phyloP scores from a whole-genome alignment of 2,113 vertebrate species.

The Larimichthys polyactis region DNA sequence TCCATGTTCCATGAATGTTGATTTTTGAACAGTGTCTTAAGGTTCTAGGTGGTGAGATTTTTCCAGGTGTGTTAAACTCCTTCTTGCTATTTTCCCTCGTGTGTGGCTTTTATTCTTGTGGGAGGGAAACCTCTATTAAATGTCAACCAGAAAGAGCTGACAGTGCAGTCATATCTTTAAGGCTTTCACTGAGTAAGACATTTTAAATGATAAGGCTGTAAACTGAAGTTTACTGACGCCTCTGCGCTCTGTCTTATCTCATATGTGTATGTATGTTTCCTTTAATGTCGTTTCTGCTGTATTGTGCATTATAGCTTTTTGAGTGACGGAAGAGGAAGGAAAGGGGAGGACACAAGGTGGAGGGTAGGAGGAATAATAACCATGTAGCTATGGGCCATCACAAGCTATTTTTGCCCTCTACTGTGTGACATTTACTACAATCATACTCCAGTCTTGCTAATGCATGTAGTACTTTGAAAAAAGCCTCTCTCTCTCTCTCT shows the following conservation, averaged over 20 bases:
- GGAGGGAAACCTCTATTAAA: slow-evolving; percentile 55
- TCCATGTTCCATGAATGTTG: too few relatives aligned
- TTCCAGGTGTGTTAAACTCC: slow-evolving; percentile 2
- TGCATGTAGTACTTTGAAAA: slow-evolving; percentile 12
- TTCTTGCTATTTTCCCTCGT: slow-evolving; percentile 24
- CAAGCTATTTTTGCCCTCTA: slow-evolving; percentile 22
- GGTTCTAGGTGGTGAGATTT: neutral
- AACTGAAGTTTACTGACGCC: slow-evolving; percentile 26
- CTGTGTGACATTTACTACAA: slow-evolving; percentile 51
- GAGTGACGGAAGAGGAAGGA: slow-evolving; percentile 25
- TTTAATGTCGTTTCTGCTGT: slow-evolving; percentile 28
- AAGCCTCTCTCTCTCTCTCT: neutral
- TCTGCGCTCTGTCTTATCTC: neutral
- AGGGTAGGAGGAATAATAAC: slow-evolving; percentile 29
- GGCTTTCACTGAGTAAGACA: slow-evolving; percentile 26
- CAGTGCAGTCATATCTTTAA: slow-evolving; percentile 21
- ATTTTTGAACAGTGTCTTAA: neutral
- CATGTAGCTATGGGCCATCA: slow-evolving; percentile 3
- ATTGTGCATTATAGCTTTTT: slow-evolving; percentile 12
- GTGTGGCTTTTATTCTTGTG: slow-evolving; percentile 48
- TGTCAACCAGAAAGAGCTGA: slow-evolving; percentile 57
- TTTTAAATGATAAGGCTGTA: slow-evolving; percentile 51
- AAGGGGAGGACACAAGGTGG: slow-evolving; percentile 1
- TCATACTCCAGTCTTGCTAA: slow-evolving; percentile 17
- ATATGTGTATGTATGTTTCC: neutral